phyloP scores from a whole-genome alignment of 2,113 vertebrate species.

The Leuciscus idus region DNA sequence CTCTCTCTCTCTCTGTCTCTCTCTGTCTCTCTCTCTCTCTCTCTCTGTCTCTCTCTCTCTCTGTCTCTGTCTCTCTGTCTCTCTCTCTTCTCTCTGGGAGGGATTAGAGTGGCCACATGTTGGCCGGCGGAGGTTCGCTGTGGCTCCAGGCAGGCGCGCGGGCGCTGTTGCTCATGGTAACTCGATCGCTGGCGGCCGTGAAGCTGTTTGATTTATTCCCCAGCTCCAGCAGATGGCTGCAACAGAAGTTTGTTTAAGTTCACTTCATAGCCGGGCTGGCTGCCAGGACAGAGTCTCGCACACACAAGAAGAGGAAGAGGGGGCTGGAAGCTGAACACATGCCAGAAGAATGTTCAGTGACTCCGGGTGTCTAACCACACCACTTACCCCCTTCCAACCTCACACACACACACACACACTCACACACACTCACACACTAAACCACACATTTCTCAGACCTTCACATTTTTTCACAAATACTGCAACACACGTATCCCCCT shows the following conservation, averaged over 20 bases:
- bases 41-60: conserved; percentile 7
- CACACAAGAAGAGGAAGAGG: conserved; percentile 36
- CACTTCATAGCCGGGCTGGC: conserved; percentile 91
- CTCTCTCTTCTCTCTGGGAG: conserved; percentile 81
- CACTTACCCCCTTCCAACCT: conserved; percentile 63
- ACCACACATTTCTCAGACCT: conserved; percentile 24
- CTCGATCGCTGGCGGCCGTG: conserved; percentile 92
- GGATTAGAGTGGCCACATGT: conserved; percentile 89
- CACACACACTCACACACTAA: conserved; percentile 36
- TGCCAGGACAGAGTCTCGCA: conserved; percentile 83
- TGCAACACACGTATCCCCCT: conserved; percentile 30
- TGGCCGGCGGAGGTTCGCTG: conserved; percentile 88
- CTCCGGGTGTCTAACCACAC: conserved; percentile 88
- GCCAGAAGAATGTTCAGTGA: conserved; percentile 94
- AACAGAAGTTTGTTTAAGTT: conserved; percentile 99
- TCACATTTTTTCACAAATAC: conserved; percentile 29
- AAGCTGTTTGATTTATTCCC: conserved; percentile 99
- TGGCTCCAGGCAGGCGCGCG: conserved; percentile 96
- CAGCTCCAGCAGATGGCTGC: conserved; percentile 99
- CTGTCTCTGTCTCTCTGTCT: not conserved
- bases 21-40: too few relatives aligned
- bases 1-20: not conserved
- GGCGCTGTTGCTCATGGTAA: conserved; percentile 92
- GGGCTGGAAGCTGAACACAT: conserved; percentile 62
- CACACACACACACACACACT: conserved; percentile 50